Conservation (phyloP, 2,888 invertebrate genomes). For the Embidobia sp. region DNA sequence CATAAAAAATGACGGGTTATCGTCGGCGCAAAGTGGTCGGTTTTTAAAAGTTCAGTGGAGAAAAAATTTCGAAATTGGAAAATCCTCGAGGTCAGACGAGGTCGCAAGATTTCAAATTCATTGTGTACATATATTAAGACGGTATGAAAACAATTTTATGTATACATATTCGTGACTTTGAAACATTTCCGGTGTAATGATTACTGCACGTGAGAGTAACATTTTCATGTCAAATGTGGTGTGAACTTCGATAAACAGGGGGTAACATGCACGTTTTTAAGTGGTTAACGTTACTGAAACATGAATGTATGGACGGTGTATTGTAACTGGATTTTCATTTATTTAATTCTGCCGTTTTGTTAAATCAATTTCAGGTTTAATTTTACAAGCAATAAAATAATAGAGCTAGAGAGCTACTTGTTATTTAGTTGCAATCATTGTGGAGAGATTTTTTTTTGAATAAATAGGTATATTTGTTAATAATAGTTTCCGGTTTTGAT, state of each 20-base stretch:
- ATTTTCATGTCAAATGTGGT: conserved; percentile 9
- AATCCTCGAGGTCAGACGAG: background rate
- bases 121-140: conserved; percentile 12
- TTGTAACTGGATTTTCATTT: too few relatives aligned
- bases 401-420: too few relatives aligned
- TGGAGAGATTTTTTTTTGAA: too few relatives aligned
- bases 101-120: conserved; percentile 1
- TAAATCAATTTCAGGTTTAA: too few relatives aligned
- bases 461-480: too few relatives aligned
- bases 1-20: conserved; percentile 54
- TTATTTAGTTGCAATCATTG: too few relatives aligned
- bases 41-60: background rate
- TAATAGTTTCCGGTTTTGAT: too few relatives aligned
- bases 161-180: conserved; percentile 23
- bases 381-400: too few relatives aligned
- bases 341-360: too few relatives aligned
- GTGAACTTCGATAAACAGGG: conserved; percentile 21
- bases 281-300: conserved; percentile 11
- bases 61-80: background rate
- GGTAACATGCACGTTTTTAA: conserved; percentile 5
- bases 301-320: background rate
- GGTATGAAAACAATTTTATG: conserved; percentile 6
- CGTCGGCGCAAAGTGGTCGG: conserved; percentile 22
- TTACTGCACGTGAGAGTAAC: background rate
- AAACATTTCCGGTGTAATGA: conserved; percentile 26